These are phyloP conservation scores for Ernsta delagoae DNA, from an alignment of 2,888 invertebrate genomes.

Conservation along the genomic window DNA sequence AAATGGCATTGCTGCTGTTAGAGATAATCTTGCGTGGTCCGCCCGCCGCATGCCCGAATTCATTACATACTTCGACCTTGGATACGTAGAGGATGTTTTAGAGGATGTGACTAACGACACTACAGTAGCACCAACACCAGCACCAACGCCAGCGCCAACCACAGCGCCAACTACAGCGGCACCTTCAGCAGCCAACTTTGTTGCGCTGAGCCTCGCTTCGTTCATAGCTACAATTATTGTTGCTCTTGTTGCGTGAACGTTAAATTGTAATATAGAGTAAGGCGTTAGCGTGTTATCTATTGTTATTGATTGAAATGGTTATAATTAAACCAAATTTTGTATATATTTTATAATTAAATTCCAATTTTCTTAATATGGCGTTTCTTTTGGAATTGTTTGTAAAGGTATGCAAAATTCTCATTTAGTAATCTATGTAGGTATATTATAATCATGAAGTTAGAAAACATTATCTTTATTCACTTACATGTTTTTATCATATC, in stretches of 20 bases:
- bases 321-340: background rate
- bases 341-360: background rate
- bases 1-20: conserved; percentile 53
- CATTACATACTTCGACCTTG: conserved; percentile 59
- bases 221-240: conserved; percentile 56
- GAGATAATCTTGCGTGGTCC: conserved; percentile 62
- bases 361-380: background rate
- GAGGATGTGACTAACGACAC: conserved; percentile 41
- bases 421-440: no score
- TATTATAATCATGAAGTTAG: no score
- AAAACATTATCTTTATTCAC: no score
- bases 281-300: no score
- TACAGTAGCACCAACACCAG: background rate
- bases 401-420: no score
- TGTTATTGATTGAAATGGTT: background rate
- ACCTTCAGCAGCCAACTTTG: conserved; percentile 56
- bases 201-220: conserved; percentile 58
- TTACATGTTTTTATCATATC: no score
- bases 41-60: conserved; percentile 57
- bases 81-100: conserved; percentile 59
- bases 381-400: no score
- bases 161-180: background rate
- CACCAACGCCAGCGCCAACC: background rate
- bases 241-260: conserved; percentile 48
- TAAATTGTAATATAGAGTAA: no score